Conservation (phyloP, 2,797 vertebrate genomes). For the Periparus ater region DNA sequence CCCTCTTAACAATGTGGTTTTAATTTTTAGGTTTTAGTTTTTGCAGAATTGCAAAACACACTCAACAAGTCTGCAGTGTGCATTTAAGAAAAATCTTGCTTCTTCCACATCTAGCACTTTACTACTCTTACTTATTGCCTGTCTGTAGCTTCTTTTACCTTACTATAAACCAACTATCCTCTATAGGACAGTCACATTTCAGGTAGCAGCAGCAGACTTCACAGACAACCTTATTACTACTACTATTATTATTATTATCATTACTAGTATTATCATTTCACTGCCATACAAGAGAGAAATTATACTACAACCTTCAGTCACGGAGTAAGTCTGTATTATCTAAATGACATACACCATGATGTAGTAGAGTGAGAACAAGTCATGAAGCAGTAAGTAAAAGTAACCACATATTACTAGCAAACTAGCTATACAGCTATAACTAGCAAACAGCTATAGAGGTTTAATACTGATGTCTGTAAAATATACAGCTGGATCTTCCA, state of each 20-base stretch:
- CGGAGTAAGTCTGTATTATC: neutral
- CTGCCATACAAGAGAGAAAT: constrained; percentile 18
- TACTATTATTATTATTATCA: neutral
- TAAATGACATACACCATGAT: neutral
- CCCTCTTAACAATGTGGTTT: neutral
- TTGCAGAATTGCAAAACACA: neutral
- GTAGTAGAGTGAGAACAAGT: neutral
- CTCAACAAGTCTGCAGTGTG: neutral
- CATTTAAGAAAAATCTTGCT: neutral
- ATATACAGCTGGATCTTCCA: neutral
- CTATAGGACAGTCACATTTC: neutral
- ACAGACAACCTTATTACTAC: neutral
- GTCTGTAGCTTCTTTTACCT: neutral
- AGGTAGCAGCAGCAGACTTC: neutral
- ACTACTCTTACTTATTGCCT: neutral
- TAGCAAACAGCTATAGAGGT: neutral
- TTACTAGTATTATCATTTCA: neutral
- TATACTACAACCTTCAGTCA: neutral
- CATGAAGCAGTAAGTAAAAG: neutral
- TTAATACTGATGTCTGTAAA: neutral
- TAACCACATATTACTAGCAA: constrained; percentile 16
- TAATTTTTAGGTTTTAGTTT: neutral
- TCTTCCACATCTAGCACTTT: neutral
- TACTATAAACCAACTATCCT: neutral
- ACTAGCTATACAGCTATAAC: too few species aligned